phyloP scores from a whole-genome alignment of 2,797 vertebrate genomes.

The Coreius guichenoti region DNA sequence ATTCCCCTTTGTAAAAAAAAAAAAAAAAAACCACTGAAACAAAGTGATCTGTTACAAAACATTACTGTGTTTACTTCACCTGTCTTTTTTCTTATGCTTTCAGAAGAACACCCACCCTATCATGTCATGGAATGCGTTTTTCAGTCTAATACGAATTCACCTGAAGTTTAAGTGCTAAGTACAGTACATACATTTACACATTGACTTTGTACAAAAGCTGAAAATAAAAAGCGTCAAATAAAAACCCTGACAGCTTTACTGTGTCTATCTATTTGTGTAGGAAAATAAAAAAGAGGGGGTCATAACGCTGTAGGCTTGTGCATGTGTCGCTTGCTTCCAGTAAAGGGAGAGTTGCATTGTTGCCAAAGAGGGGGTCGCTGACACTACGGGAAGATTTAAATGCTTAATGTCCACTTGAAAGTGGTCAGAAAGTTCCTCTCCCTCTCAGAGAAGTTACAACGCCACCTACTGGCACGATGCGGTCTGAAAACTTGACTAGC shows the following conservation, averaged over 20 bases:
- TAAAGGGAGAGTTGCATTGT: constrained; percentile 37
- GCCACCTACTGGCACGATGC: constrained; percentile 24
- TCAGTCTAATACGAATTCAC: constrained; percentile 59
- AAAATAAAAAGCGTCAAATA: constrained; percentile 50
- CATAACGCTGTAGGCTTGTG: constrained; percentile 74
- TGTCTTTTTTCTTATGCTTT: constrained; percentile 33
- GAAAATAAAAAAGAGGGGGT: constrained; percentile 71
- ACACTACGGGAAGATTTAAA: constrained; percentile 3
- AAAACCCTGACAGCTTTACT: constrained; percentile 64
- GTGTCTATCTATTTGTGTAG: constrained; percentile 65
- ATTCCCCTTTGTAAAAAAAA: constrained; percentile 51
- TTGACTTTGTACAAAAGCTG: constrained; percentile 78
- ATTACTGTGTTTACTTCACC: constrained; percentile 22
- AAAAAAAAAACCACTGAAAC: constrained; percentile 32
- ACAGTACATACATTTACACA: constrained; percentile 74
- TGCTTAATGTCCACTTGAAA: not conserved
- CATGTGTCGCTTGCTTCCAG: constrained; percentile 55
- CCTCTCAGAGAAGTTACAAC: constrained; percentile 36
- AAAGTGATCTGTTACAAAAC: constrained; percentile 58
- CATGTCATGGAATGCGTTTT: constrained; percentile 58
- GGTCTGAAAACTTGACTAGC: constrained; percentile 47
- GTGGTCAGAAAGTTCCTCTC: constrained; percentile 27
- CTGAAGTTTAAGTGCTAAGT: constrained; percentile 71
- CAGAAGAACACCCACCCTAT: constrained; percentile 18
- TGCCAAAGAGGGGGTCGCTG: constrained; percentile 27